phyloP scores from a whole-genome alignment of 2,888 invertebrate species.

The Phorcus lineatus region DNA sequence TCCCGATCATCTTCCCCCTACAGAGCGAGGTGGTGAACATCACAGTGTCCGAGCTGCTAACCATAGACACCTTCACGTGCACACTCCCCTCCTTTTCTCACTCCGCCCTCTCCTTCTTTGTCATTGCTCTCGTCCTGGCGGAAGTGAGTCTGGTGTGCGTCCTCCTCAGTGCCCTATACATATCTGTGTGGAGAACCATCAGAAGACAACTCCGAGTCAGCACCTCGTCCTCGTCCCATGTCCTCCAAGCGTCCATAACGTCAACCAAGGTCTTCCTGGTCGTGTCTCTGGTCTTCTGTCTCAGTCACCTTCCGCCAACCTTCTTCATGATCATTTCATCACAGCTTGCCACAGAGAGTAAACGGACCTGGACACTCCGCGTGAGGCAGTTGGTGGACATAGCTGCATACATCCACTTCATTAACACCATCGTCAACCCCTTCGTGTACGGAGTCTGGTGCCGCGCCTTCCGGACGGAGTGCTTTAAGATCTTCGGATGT shows the following conservation, averaged over 20 bases:
- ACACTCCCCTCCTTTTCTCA: not conserved
- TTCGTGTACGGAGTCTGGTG: not conserved
- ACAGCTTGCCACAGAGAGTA: not conserved
- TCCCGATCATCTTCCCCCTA: not conserved
- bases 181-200: not conserved
- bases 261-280: conserved; percentile 1
- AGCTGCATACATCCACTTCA: not conserved
- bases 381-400: not conserved
- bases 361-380: not conserved
- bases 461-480: not conserved
- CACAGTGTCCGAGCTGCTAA: not conserved
- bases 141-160: not conserved
- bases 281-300: not conserved
- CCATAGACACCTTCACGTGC: not conserved
- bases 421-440: not conserved
- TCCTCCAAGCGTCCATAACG: not conserved
- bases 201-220: not conserved
- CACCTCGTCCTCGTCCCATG: too few species aligned
- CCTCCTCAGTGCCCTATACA: not conserved
- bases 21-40: not conserved
- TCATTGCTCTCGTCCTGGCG: not conserved
- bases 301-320: not conserved
- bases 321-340: conserved; percentile 4
- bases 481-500: not conserved
- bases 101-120: not conserved